Conservation (phyloP, 92 coral and sea anemone genomes). For the Palythoa grandis region DNA sequence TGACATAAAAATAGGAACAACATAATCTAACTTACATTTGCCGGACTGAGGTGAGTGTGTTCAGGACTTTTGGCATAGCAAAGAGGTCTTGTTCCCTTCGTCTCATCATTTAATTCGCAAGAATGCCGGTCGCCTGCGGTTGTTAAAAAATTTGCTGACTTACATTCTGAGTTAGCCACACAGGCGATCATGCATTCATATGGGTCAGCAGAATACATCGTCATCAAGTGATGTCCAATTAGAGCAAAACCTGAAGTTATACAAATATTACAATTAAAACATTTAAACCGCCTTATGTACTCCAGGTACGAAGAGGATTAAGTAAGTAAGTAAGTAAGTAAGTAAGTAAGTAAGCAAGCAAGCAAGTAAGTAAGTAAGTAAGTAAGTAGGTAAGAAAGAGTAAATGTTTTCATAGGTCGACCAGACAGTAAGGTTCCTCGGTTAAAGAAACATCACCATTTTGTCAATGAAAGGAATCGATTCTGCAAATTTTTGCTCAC, state of each 20-base stretch:
- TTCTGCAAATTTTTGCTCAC: too few relatives aligned
- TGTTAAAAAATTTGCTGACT: slow-evolving; percentile 9
- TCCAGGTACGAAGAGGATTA: too few relatives aligned
- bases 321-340: too few relatives aligned
- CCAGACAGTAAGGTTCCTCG: too few relatives aligned
- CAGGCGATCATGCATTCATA: slow-evolving; percentile 17
- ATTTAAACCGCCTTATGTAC: too few relatives aligned
- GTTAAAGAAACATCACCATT: too few relatives aligned
- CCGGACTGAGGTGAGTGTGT: slow-evolving; percentile 11
- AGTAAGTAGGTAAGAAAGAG: too few relatives aligned
- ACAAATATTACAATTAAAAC: background rate
- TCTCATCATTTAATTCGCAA: slow-evolving; percentile 7
- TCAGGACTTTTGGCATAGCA: background rate
- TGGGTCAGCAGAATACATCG: background rate
- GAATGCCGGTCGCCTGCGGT: background rate
- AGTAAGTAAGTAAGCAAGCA: too few relatives aligned
- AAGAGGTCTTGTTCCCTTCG: slow-evolving; percentile 16
- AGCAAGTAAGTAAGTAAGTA: too few relatives aligned
- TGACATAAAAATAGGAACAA: background rate
- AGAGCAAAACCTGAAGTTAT: background rate
- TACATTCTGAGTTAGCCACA: slow-evolving; percentile 1
- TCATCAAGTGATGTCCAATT: background rate
- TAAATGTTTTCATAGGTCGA: too few relatives aligned
- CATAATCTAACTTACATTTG: slow-evolving; percentile 1
- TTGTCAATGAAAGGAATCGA: too few relatives aligned